Conservation (phyloP, 2,888 invertebrate species). For the Agrochola litura region DNA sequence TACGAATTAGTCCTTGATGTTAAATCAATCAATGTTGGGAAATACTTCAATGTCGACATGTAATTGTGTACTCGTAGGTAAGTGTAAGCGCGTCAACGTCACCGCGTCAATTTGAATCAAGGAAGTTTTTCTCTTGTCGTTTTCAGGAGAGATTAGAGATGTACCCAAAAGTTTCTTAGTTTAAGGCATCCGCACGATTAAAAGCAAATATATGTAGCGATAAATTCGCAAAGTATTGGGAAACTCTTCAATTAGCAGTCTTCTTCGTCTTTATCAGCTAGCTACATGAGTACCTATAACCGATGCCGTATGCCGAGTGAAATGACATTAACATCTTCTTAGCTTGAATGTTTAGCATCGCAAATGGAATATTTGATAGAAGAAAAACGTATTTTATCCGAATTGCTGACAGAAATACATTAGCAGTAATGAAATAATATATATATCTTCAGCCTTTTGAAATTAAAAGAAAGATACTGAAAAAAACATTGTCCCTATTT, state of each 20-base stretch:
- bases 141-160: conserved; percentile 7
- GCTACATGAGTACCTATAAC: not conserved
- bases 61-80: conserved; percentile 5
- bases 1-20: conserved; percentile 79
- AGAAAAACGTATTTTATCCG: not conserved
- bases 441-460: not conserved
- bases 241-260: conserved; percentile 23
- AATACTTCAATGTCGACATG: conserved; percentile 20
- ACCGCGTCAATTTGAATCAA: conserved; percentile 15
- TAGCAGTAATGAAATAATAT: conserved; percentile 16
- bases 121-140: conserved; percentile 25
- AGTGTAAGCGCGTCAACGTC: not conserved
- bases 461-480: conserved; percentile 26
- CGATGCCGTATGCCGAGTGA: not conserved
- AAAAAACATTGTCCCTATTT: conserved; percentile 39
- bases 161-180: conserved; percentile 37
- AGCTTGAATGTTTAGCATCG: not conserved
- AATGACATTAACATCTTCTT: not conserved
- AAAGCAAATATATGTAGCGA: too few relatives aligned
- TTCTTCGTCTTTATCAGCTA: not conserved
- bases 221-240: conserved; percentile 32
- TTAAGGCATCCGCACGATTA: conserved; percentile 41
- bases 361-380: not conserved
- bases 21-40: conserved; percentile 50
- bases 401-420: conserved; percentile 14